Conservation (phyloP, 2,113 vertebrate species). For the Syrrhaptes paradoxus region DNA sequence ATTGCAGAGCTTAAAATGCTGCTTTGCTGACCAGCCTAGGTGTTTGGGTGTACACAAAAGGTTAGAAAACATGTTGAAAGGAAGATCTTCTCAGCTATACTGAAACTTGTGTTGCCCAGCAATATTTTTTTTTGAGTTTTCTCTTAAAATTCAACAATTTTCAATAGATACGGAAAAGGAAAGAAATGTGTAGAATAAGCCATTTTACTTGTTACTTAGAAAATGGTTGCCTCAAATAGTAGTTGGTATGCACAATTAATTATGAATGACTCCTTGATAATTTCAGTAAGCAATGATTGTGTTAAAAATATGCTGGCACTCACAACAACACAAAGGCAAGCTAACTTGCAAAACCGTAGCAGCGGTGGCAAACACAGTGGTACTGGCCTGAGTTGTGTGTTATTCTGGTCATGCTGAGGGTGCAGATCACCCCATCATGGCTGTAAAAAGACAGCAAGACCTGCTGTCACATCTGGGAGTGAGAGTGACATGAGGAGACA, state of each 20-base stretch:
- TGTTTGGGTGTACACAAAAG: neutral
- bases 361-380: neutral
- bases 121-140: neutral
- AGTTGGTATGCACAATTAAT: neutral
- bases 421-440: neutral
- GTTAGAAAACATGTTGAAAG: neutral
- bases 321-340: neutral
- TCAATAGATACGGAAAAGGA: neutral
- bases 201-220: neutral
- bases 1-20: neutral
- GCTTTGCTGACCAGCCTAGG: neutral
- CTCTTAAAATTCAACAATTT: neutral
- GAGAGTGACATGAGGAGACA: neutral
- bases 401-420: neutral
- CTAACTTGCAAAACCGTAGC: neutral
- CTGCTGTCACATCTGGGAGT: neutral
- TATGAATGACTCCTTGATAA: neutral
- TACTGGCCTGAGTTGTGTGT: neutral
- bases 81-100: neutral
- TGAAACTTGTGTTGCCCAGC: rapidly evolving
- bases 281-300: neutral
- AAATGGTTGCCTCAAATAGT: neutral
- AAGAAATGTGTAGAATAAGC: neutral
- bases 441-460: neutral
- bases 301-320: neutral